Evolutionary conservation across 2,888 invertebrate genomes (phyloP).

Genomic region (Sthenelais limicola): DNA sequence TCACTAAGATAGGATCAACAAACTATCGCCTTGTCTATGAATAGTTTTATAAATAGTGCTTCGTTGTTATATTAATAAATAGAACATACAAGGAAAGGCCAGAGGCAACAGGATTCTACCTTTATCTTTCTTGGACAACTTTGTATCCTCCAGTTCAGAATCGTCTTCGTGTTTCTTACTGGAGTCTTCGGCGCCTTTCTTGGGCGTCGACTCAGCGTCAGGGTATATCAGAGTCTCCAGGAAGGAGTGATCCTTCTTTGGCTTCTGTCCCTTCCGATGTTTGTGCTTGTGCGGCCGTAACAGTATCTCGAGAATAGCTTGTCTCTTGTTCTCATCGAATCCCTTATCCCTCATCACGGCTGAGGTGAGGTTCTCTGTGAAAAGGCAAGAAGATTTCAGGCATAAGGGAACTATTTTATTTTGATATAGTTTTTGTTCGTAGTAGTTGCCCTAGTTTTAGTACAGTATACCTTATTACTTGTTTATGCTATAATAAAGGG

Average conservation of each 20-base stretch:
- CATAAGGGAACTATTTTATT: not conserved
- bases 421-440: not conserved
- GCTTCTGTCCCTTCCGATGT: slow-evolving; percentile 44
- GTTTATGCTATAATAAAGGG: too few relatives aligned
- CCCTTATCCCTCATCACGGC: slow-evolving; percentile 26
- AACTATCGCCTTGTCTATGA: too few relatives aligned
- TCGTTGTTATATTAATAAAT: too few relatives aligned
- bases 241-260: slow-evolving; percentile 1
- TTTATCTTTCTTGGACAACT: too few relatives aligned
- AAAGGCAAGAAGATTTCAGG: not conserved
- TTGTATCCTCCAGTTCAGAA: too few relatives aligned
- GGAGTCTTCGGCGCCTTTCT: slow-evolving; percentile 6
- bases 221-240: slow-evolving; percentile 12
- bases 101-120: too few relatives aligned
- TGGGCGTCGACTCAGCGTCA: not conserved
- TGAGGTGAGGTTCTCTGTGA: slow-evolving; percentile 23
- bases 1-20: too few relatives aligned
- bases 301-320: slow-evolving; percentile 42
- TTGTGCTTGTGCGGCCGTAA: slow-evolving; percentile 53
- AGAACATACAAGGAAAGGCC: too few relatives aligned
- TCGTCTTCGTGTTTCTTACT: not conserved
- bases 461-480: too few relatives aligned
- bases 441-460: too few relatives aligned
- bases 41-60: too few relatives aligned
- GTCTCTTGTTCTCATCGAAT: not conserved